These are phyloP conservation scores for Drosophila insularis DNA, from an alignment of 1,140 invertebrate genomes.

Conservation along the genomic window DNA sequence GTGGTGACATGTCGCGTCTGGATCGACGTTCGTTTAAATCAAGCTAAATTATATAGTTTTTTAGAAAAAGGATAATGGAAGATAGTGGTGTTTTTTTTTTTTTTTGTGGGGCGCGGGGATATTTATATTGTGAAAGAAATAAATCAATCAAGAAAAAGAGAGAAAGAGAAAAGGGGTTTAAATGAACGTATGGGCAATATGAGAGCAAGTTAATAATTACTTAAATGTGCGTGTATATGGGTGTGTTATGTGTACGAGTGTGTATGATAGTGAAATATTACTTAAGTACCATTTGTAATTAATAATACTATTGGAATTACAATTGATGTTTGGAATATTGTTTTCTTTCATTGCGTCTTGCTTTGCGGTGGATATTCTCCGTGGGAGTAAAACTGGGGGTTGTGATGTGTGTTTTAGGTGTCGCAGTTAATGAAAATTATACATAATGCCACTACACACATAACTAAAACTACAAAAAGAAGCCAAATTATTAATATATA, in stretches of 20 bases:
- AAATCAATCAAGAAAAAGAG: conserved; percentile 50
- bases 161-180: conserved; percentile 60
- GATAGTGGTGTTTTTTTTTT: conserved; percentile 3
- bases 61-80: too few relatives aligned
- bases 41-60: conserved; percentile 56
- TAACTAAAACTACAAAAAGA: conserved; percentile 59
- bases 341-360: conserved; percentile 40
- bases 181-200: conserved; percentile 67
- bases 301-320: conserved; percentile 10
- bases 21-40: conserved; percentile 83
- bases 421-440: conserved; percentile 41
- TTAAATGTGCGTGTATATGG: conserved; percentile 33
- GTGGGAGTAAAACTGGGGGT: conserved; percentile 7
- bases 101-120: conserved; percentile 21
- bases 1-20: conserved; percentile 90
- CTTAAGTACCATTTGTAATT: too few relatives aligned
- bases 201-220: conserved; percentile 39
- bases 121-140: conserved; percentile 17
- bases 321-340: background rate
- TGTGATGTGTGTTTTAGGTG: conserved; percentile 14
- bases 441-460: conserved; percentile 48
- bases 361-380: conserved; percentile 14
- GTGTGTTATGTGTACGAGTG: conserved; percentile 28
- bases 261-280: background rate
- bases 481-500: conserved; percentile 26